These are phyloP conservation scores for Nephila pilipes DNA, from an alignment of 1,140 invertebrate genomes.

Conservation along the genomic window DNA sequence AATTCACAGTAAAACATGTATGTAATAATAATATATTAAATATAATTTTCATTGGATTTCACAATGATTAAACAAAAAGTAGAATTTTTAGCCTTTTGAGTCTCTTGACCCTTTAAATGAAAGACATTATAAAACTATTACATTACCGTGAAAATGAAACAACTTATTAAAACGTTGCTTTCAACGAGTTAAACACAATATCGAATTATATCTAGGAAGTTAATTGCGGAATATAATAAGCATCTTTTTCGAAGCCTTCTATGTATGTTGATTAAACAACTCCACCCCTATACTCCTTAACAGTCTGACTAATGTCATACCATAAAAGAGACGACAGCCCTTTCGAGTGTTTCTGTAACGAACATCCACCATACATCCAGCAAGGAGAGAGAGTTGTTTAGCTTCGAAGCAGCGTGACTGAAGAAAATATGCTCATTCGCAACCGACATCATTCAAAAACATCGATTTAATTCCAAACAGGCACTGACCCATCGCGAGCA, in stretches of 20 bases:
- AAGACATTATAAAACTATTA: background rate
- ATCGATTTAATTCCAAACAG: conserved; percentile 54
- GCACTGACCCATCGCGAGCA: background rate
- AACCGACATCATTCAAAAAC: conserved; percentile 53
- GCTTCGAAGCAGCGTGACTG: conserved; percentile 18
- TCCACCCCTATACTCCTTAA: background rate
- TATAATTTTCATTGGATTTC: no score
- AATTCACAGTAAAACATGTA: no score
- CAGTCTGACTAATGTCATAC: background rate
- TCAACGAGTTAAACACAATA: background rate
- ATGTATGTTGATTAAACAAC: background rate
- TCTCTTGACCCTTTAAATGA: no score
- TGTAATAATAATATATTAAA: no score
- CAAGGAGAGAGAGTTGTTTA: background rate
- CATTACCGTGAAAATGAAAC: background rate
- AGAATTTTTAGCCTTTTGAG: no score
- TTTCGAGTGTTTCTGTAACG: conserved; percentile 39
- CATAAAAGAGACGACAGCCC: conserved; percentile 41
- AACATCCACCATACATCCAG: background rate
- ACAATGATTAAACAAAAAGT: no score
- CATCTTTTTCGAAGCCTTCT: background rate
- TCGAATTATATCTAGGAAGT: background rate
- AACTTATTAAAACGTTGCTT: background rate
- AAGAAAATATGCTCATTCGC: conserved; percentile 45
- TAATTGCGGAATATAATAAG: conserved; percentile 29